phyloP scores from a whole-genome alignment of 2,797 vertebrate species.

The Syndactyla subalaris region DNA sequence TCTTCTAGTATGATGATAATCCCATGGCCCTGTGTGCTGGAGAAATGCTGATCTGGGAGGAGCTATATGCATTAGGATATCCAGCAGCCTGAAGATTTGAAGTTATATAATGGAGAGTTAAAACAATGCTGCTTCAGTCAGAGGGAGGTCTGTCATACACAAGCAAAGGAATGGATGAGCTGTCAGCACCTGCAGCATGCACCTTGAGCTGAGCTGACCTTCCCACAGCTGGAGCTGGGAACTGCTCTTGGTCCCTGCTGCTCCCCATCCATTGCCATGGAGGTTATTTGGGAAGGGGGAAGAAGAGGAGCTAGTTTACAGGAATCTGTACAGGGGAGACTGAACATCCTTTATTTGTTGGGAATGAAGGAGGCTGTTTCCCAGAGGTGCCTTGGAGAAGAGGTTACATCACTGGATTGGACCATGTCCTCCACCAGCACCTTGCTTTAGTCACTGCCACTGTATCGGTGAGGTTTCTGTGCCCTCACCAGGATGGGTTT shows the following conservation, averaged over 20 bases:
- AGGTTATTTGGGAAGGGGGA: not conserved
- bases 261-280: not conserved
- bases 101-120: not conserved
- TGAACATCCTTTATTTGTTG: not conserved
- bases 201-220: not conserved
- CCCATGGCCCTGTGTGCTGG: not conserved
- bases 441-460: not conserved
- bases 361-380: not conserved
- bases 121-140: not conserved
- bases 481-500: fast-evolving
- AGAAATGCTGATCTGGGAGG: not conserved
- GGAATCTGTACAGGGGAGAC: not conserved
- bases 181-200: not conserved
- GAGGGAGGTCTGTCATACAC: fast-evolving
- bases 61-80: not conserved
- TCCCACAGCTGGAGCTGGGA: not conserved
- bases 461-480: not conserved
- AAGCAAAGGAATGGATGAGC: not conserved
- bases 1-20: not conserved
- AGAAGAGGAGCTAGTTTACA: not conserved
- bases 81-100: not conserved
- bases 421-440: not conserved
- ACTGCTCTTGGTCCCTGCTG: not conserved
- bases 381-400: not conserved
- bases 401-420: not conserved